A percentile compares a stretch with the other conserved stretches of the same genome.
Conservation (phyloP, 2,797 vertebrate species). For the Philypnodon macrostomus region DNA sequence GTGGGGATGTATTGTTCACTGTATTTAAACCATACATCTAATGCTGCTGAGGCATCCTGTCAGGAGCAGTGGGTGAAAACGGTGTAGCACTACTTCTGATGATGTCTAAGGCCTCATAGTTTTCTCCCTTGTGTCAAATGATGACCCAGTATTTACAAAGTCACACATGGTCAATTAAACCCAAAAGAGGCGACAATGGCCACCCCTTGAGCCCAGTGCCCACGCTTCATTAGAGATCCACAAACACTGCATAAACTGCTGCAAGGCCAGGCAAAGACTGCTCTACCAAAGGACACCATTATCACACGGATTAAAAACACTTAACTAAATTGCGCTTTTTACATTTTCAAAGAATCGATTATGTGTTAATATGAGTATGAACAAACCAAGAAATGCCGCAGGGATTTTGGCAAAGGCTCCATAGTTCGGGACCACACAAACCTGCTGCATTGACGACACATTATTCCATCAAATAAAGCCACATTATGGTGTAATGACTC, state of each 20-base stretch:
- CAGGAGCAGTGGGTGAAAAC: too few species aligned
- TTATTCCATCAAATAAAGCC: slow-evolving; percentile 8
- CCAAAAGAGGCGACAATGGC: slow-evolving; percentile 43
- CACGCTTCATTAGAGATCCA: slow-evolving; percentile 65
- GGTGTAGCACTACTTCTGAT: too few species aligned
- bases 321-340: slow-evolving; percentile 12
- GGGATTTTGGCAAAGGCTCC: slow-evolving; percentile 64
- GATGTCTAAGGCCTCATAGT: too few species aligned
- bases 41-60: too few species aligned
- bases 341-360: slow-evolving; percentile 8
- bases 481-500: slow-evolving; percentile 13
- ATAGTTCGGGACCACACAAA: slow-evolving; percentile 28
- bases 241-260: slow-evolving; percentile 52
- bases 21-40: too few species aligned
- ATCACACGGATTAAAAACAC: slow-evolving; percentile 5
- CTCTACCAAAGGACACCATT: slow-evolving; percentile 1
- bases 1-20: too few species aligned
- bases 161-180: slow-evolving; percentile 41
- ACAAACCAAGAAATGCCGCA: slow-evolving; percentile 24
- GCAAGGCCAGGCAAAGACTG: not conserved
- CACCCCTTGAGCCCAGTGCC: slow-evolving; percentile 37
- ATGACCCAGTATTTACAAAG: not conserved
- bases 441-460: slow-evolving; percentile 3
- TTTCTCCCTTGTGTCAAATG: too few species aligned
- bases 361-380: slow-evolving; percentile 2